Conservation (phyloP, 2,888 invertebrate genomes). For the Apeira syringaria region DNA sequence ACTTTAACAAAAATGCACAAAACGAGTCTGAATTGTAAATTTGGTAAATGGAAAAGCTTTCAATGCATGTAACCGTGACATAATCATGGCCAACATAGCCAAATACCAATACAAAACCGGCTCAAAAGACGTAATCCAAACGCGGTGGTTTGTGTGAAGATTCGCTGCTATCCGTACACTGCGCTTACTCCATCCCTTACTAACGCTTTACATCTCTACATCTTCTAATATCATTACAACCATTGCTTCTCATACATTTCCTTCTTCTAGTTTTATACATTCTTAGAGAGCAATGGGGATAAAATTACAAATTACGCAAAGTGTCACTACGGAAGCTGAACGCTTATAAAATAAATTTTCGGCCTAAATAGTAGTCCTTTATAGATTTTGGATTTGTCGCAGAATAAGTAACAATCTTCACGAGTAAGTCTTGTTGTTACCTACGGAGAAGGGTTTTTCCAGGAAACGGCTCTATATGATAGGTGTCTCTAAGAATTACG, state of each 20-base stretch:
- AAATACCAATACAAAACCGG: background rate
- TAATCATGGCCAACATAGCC: conserved; percentile 5
- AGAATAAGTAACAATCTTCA: background rate
- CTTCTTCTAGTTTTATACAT: background rate
- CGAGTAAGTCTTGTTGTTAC: no score
- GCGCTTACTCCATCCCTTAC: conserved; percentile 6
- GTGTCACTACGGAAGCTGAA: conserved; percentile 37
- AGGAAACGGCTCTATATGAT: no score
- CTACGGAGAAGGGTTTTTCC: no score
- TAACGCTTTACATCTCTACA: conserved; percentile 47
- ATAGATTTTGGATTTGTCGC: conserved; percentile 73
- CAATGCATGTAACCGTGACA: background rate
- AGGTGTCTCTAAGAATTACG: no score
- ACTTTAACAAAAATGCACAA: no score
- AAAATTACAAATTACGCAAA: conserved; percentile 27
- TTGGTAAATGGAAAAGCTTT: no score
- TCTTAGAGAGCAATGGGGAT: conserved; percentile 36
- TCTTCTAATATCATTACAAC: conserved; percentile 23
- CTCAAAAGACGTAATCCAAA: background rate
- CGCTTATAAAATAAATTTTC: conserved; percentile 65
- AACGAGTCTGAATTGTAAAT: no score
- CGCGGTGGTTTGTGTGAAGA: background rate
- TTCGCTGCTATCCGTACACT: background rate
- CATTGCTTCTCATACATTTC: conserved; percentile 32
- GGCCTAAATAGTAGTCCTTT: conserved; percentile 66